phyloP scores from a whole-genome alignment of 2,797 vertebrate species.

The Poeciliopsis paucimaculata region DNA sequence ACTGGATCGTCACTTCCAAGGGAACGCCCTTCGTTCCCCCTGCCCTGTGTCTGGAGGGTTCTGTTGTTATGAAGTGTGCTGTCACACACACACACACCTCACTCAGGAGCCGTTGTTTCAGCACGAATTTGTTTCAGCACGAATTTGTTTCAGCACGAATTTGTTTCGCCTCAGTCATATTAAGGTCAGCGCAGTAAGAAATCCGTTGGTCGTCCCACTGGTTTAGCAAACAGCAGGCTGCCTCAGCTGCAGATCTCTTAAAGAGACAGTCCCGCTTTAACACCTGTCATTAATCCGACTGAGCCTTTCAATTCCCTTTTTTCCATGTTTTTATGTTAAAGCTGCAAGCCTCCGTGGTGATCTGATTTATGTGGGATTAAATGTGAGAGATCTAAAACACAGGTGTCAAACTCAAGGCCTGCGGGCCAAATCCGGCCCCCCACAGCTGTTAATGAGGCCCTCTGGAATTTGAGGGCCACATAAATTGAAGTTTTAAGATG shows the following conservation, averaged over 20 bases:
- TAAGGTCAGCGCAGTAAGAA: slow-evolving; percentile 26
- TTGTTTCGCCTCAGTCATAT: slow-evolving; percentile 20
- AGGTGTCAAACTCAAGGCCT: not conserved
- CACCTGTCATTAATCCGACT: not conserved
- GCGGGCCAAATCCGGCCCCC: too few relatives aligned
- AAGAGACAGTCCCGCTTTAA: not conserved
- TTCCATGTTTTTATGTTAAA: not conserved
- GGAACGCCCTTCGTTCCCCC: slow-evolving; percentile 16
- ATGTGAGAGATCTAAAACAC: not conserved
- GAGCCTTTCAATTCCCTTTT: not conserved
- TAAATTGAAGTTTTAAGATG: too few relatives aligned
- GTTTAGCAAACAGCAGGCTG: slow-evolving; percentile 55
- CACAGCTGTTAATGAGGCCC: too few relatives aligned
- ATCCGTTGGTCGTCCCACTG: slow-evolving; percentile 51
- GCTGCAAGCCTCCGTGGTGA: not conserved
- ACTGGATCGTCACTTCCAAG: slow-evolving; percentile 44
- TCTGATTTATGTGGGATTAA: not conserved
- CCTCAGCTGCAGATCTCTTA: not conserved
- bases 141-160: not conserved
- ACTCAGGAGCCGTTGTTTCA: not conserved
- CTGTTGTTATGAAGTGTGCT: not conserved
- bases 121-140: slow-evolving; percentile 5
- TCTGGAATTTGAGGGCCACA: too few relatives aligned
- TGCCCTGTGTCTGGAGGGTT: slow-evolving; percentile 9
- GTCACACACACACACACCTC: not conserved